phyloP scores from a whole-genome alignment of 1,140 invertebrate genomes.

The Adoxophyes honmai region DNA sequence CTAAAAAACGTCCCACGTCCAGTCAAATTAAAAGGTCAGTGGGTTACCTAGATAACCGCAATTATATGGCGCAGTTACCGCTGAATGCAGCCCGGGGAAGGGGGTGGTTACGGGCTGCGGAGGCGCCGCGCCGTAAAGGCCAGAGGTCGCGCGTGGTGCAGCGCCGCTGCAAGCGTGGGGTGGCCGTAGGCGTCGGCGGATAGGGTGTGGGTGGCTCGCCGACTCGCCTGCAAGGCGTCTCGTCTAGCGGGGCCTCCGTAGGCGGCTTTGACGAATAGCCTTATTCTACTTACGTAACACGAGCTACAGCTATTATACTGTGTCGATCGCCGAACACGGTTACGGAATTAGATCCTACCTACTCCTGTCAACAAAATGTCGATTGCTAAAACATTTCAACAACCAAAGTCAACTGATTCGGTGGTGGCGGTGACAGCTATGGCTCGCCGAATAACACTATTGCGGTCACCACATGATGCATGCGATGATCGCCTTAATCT shows the following conservation, averaged over 20 bases:
- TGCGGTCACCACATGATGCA: too few species aligned
- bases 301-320: too few species aligned
- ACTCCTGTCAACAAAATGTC: too few species aligned
- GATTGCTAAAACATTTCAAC: too few species aligned
- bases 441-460: too few species aligned
- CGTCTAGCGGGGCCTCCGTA: not conserved
- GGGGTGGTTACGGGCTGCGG: not conserved
- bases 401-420: too few species aligned
- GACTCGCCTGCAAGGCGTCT: too few species aligned
- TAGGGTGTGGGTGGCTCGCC: not conserved
- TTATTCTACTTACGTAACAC: not conserved
- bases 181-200: not conserved
- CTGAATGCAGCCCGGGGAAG: not conserved
- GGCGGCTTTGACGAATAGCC: not conserved
- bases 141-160: slow-evolving; percentile 13
- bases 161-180: slow-evolving; percentile 1
- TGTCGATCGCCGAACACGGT: too few species aligned
- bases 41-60: slow-evolving; percentile 8
- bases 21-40: slow-evolving; percentile 1
- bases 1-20: not conserved
- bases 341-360: too few species aligned
- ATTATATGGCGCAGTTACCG: slow-evolving; percentile 10
- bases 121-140: slow-evolving; percentile 3
- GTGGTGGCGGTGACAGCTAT: too few species aligned
- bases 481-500: too few species aligned